These are phyloP conservation scores for Drosophila colorata DNA, from an alignment of 2,888 invertebrate genomes.

Conservation along the genomic window DNA sequence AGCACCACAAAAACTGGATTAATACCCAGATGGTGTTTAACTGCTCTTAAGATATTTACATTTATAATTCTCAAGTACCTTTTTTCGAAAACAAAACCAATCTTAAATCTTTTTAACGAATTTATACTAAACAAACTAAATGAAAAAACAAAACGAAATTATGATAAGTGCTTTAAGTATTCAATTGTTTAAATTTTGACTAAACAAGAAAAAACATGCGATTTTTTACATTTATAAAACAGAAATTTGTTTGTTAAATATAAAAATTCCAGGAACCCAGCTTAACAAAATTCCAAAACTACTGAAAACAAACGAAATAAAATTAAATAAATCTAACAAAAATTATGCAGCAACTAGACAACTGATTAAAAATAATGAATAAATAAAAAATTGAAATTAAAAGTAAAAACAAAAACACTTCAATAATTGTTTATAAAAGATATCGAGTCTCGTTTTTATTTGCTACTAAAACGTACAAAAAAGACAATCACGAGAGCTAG, in stretches of 20 bases:
- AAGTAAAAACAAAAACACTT: slow-evolving; percentile 18
- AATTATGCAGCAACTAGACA: slow-evolving; percentile 51
- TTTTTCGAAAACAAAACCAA: slow-evolving; percentile 62
- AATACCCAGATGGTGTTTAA: slow-evolving; percentile 49
- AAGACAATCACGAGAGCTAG: slow-evolving; percentile 31
- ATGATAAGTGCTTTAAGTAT: slow-evolving; percentile 75
- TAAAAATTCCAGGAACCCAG: slow-evolving; percentile 55
- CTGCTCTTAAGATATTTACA: slow-evolving; percentile 49
- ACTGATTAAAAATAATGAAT: slow-evolving; percentile 59
- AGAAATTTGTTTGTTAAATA: slow-evolving; percentile 69
- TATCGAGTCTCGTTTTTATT: slow-evolving; percentile 53
- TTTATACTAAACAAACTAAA: slow-evolving; percentile 61
- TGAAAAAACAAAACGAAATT: slow-evolving; percentile 31
- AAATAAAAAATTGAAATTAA: slow-evolving; percentile 44
- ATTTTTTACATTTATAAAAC: slow-evolving; percentile 79
- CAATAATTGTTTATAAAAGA: slow-evolving; percentile 23
- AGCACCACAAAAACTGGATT: slow-evolving; percentile 33
- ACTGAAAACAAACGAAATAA: slow-evolving; percentile 19
- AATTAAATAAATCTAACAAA: slow-evolving; percentile 28
- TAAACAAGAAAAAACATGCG: slow-evolving; percentile 43
- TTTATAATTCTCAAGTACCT: slow-evolving; percentile 73
- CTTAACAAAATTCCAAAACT: slow-evolving; percentile 45
- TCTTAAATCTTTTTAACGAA: slow-evolving; percentile 76
- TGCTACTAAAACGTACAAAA: slow-evolving; percentile 75
- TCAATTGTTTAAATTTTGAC: slow-evolving; percentile 72